phyloP scores from a whole-genome alignment of 2,797 vertebrate species.

The Dromococcyx pavoninus region DNA sequence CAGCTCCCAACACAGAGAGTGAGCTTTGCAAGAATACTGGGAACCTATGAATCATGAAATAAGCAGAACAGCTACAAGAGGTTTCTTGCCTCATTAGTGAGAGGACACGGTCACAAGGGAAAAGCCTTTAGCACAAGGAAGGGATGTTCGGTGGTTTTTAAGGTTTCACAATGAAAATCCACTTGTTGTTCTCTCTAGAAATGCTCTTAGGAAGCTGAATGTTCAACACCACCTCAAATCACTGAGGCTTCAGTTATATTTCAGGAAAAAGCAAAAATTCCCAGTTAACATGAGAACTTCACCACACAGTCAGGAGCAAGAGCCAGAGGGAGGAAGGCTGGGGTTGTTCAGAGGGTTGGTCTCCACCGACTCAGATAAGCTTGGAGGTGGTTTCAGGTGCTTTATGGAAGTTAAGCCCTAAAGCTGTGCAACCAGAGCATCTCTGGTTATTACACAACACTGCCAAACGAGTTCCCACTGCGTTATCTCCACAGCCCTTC shows the following conservation, averaged over 20 bases:
- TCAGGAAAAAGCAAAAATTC: neutral
- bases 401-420: slow-evolving; percentile 2
- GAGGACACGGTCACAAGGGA: neutral
- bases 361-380: neutral
- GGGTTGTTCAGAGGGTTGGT: neutral
- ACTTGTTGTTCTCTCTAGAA: neutral
- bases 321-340: neutral
- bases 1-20: neutral
- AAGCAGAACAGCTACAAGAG: neutral
- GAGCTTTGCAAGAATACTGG: neutral
- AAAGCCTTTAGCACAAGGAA: neutral
- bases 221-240: too few species aligned
- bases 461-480: neutral
- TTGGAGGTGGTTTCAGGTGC: neutral
- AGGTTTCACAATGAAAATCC: neutral
- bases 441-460: neutral
- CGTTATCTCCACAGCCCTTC: neutral
- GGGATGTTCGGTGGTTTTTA: neutral
- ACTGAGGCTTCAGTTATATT: neutral
- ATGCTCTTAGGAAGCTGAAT: accelerated
- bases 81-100: accelerated
- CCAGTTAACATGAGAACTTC: neutral
- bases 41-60: neutral
- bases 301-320: accelerated
- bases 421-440: neutral